Conservation (phyloP, 2,113 vertebrate genomes). For the Deroptyus accipitrinus region DNA sequence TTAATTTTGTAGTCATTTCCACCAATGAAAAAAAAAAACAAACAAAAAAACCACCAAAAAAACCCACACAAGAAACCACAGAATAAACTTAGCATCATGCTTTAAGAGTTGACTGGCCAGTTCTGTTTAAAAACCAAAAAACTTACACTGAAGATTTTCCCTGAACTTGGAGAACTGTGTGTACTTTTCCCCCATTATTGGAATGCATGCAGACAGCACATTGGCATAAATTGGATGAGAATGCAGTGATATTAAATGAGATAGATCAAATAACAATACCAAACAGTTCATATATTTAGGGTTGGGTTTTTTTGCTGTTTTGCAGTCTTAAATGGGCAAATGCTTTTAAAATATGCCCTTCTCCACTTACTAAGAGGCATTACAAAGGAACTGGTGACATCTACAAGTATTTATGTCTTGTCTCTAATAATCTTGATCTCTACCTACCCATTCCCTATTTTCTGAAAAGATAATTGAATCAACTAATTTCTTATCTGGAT, state of each 20-base stretch:
- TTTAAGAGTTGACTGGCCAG: not conserved
- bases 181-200: not conserved
- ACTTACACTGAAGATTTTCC: not conserved
- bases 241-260: rapidly evolving
- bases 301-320: rapidly evolving
- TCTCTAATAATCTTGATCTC: not conserved
- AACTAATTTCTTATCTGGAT: not conserved
- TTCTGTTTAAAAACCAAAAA: not conserved
- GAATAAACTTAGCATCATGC: not conserved
- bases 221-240: not conserved
- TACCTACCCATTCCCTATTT: not conserved
- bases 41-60: rapidly evolving
- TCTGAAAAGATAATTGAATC: not conserved
- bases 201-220: not conserved
- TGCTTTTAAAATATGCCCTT: not conserved
- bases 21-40: not conserved
- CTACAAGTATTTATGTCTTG: not conserved
- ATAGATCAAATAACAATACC: not conserved
- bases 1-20: not conserved
- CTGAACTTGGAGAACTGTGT: not conserved
- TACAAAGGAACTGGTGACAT: not conserved
- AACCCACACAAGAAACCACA: not conserved
- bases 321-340: not conserved
- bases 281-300: not conserved
- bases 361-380: not conserved